Base-by-base conservation (phyloP, 2,888 invertebrate species). In the Alentia gelatinosa region DNA sequence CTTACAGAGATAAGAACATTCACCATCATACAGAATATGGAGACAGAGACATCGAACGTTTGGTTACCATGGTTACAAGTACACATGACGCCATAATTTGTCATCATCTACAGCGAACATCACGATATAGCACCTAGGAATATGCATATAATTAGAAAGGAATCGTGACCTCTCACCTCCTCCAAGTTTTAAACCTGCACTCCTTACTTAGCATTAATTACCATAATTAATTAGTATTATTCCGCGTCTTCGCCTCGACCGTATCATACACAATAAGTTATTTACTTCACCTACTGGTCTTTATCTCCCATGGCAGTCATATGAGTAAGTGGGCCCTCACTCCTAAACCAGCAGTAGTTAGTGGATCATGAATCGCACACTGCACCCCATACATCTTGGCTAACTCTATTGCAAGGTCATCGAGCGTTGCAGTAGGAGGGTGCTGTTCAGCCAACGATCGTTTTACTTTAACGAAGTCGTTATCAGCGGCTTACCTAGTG, bases 101-200 rank as follows among this genome's bases (percentile, higher is more conserved):
- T 86, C 86, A 86, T 86, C 47, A 86, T 47, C 86, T 86, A 86
- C 86, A 7, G 86, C 86, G 42, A 42, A 86, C 86, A 86, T 50
- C 47, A 86, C 86, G 86, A 86, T 86, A 86, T 86, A 86, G 86
- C 86, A 86, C 86, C 86, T 86, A 86, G 15, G 42, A 79, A 79
- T 79, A 79, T 79, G 39, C 79, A 79, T 79, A 39, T 79, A 79
- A 79, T 23, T 89, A 89, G 33, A 89, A 89, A 63, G 56, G 4
- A 56, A 35, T 63, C 50, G 12, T 35, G 5, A 4, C 40, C 33
- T 74, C 74, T 56, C n/a, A 56, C 23, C 56, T 19, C 56, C 56
- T 56, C 56, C 5, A n/a, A 56, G 19, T 56, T 19, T 12, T 12
- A 56, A 42, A 7, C 9, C 56, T 56, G n/a, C n/a, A 12, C 19